Evolutionary conservation across 2,888 invertebrate genomes (phyloP), one percentile per base, ranked within the genome.

Genomic region (Cancer borealis): DNA sequence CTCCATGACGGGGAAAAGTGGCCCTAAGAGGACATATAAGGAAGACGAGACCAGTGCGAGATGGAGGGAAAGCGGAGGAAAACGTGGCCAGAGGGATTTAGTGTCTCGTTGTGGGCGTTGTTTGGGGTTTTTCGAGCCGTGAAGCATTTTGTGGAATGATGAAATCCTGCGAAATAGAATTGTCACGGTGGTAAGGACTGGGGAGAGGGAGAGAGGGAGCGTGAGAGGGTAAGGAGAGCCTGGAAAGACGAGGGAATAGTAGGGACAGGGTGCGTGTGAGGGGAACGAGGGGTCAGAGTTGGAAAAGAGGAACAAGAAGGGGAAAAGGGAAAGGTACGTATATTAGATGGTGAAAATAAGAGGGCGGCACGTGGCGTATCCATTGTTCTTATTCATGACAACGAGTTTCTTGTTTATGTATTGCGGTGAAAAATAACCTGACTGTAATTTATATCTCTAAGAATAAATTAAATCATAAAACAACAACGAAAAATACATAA

Each of bases 151-250:
- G 92, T 60, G 87, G 87, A 88, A 92, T 92, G 93, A 93, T 93
- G 93, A 93, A 93, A 93, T 60, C 91, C 93, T 60, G 91, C 84
- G 91, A 91, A 91, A 93, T 93, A 93, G 91, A 93, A 88, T 91
- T 91, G 93, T 79, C 60, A 91, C 12, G 91, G 84, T 47, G 26
- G n/a, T 54, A 39, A 66, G 92, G 91, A 8, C 30, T 17, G n/a
- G 26, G n/a, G 21, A 60, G 79, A 79, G n/a, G 10, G 73, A 66
- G 66, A 0, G 45, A 54, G 26, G 54, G 39, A n/a, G 49, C 5
- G 54, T 79, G 87, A 21, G 46, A 54, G 87, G 54, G 30, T 8
- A 87, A 30, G 17, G n/a, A 39, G 10, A 45, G 45, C 3, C 45
- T 45, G 4, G 73, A 46, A 39, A 39, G 45, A 26, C 17, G 92